phyloP scores from a whole-genome alignment of 2,113 vertebrate genomes.

The Zeus faber region DNA sequence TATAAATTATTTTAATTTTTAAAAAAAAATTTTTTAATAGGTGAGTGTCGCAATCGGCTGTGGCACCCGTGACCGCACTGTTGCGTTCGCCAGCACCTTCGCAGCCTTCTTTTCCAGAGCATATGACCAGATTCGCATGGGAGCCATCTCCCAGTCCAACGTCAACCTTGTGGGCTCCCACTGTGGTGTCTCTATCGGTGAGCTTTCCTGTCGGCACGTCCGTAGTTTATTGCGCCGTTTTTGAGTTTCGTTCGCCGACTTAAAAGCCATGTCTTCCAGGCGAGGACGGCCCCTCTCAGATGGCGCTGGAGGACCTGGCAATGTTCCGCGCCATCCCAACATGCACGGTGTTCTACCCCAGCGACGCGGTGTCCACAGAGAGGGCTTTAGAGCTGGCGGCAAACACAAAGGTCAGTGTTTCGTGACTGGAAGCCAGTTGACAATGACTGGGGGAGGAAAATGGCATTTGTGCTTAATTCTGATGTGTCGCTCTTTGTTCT shows the following conservation, averaged over 20 bases:
- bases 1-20: no score
- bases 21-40: no score
- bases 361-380: slow-evolving; percentile 82
- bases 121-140: slow-evolving; percentile 89
- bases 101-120: slow-evolving; percentile 80
- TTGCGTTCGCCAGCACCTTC: slow-evolving; percentile 83
- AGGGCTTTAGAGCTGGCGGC: slow-evolving; percentile 79
- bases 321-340: slow-evolving; percentile 87
- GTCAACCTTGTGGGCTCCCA: slow-evolving; percentile 85
- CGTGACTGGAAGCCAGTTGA: no score
- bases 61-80: slow-evolving; percentile 72
- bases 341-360: slow-evolving; percentile 86
- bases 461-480: neutral
- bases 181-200: slow-evolving; percentile 83
- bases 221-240: neutral
- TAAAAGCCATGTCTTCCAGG: slow-evolving; percentile 63
- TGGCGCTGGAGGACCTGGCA: slow-evolving; percentile 87
- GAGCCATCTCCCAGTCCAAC: slow-evolving; percentile 82
- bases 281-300: slow-evolving; percentile 85
- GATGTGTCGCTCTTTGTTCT: slow-evolving; percentile 1
- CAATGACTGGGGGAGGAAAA: no score
- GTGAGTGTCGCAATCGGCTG: slow-evolving; percentile 85
- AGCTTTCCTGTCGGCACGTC: slow-evolving; percentile 18
- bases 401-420: slow-evolving; percentile 74
- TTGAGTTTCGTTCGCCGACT: no score